These are phyloP conservation scores for Agrilus cyanescens DNA, from an alignment of 2,888 invertebrate genomes.

Conservation along the genomic window DNA sequence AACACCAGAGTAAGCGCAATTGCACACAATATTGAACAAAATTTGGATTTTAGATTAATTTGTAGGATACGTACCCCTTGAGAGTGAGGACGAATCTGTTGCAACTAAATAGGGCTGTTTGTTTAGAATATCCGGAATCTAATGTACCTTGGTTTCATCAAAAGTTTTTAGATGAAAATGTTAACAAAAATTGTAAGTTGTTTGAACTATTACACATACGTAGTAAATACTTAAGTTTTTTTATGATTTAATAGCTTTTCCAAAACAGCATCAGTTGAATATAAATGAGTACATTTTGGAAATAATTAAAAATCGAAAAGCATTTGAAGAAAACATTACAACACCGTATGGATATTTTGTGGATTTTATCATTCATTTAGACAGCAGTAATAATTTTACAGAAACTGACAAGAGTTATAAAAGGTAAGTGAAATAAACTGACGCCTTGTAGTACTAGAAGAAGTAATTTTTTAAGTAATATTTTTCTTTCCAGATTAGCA, in stretches of 20 bases:
- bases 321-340: constrained; percentile 24
- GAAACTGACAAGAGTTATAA: constrained; percentile 1
- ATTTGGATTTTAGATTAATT: constrained; percentile 8
- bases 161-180: constrained; percentile 35
- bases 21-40: background rate
- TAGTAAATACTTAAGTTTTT: background rate
- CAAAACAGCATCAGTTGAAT: constrained; percentile 2
- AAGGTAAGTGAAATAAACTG: background rate
- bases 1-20: constrained; percentile 38
- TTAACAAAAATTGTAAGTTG: background rate
- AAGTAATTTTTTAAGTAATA: background rate
- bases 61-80: constrained; percentile 42
- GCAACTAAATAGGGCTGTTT: constrained; percentile 51
- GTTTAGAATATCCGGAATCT: constrained; percentile 49
- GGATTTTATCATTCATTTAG: constrained; percentile 30
- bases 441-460: background rate
- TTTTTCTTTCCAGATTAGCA: constrained; percentile 33
- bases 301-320: constrained; percentile 21
- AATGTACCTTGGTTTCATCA: constrained; percentile 57
- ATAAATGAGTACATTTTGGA: constrained; percentile 23
- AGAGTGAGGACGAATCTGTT: constrained; percentile 44
- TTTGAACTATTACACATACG: background rate
- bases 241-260: background rate
- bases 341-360: constrained; percentile 38
- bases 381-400: constrained; percentile 17